Base-by-base conservation (phyloP, 2,888 invertebrate species). In the Gymnoscelis rufifasciata region DNA sequence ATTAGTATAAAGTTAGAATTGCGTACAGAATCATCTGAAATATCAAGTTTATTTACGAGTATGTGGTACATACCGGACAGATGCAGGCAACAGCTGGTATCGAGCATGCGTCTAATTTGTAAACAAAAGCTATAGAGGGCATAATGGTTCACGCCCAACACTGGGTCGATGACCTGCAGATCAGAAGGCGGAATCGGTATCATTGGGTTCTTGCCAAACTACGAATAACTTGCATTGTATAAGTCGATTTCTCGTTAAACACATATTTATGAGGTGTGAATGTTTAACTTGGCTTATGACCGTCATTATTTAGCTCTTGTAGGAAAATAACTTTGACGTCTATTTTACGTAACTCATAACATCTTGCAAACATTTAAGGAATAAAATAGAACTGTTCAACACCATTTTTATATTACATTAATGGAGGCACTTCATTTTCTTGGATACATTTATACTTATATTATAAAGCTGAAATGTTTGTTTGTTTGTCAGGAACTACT, bases 241-340 rank as follows among this genome's bases (percentile, higher is more conserved):
- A 30, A 26, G 29, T 43, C 43, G 33, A 43, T 52, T 47, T 49
- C 38, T 43, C 43, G 23, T 30, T 28, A 37, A 38, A 12, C 26
- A 23, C 23, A 39, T 23, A 13, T 44, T 38, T 38, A 38, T 19
- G 46, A 51, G 60, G 62, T 89, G 28, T 19, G 33, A 43, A 38
- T 38, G 19, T 33, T 19, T n/a, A n/a, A 15, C 19, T 14, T 15
- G 19, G 31, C 31, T 14, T 31, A 14, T 14, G 31, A 31, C 4
- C 31, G 8, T 31, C 31, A 5, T 31, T 14, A 31, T 14, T 31
- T 13, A 31, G 31, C 31, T 13, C 13, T 31, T 6, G 7, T 29
- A 29, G 13, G 5, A 19, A 5, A 19, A 19, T 3, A 19, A 3
- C 19, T 19, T 19, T 19, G 19, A 3, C 5, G 19, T 19, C 5